phyloP scores from a whole-genome alignment of 2,113 vertebrate species.

The Cryptomyrus ogoouensis region DNA sequence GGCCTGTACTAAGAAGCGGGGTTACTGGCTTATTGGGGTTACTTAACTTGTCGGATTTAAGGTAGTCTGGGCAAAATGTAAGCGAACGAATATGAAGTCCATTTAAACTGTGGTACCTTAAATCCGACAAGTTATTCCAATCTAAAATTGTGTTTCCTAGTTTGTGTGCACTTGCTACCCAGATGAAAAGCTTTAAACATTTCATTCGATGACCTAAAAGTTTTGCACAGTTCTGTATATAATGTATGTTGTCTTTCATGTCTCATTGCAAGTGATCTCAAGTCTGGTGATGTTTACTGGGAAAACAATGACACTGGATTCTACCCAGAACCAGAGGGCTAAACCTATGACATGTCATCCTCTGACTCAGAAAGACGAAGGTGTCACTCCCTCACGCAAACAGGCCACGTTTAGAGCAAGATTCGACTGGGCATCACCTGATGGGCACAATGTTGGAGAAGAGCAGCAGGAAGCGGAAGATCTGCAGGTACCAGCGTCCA shows the following conservation, averaged over 20 bases:
- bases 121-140: not conserved
- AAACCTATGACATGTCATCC: not conserved
- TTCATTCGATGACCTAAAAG: too few species aligned
- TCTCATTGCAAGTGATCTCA: not conserved
- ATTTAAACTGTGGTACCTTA: too few species aligned
- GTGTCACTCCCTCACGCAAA: not conserved
- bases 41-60: too few species aligned
- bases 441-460: constrained; percentile 97
- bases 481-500: constrained; percentile 96
- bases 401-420: not conserved
- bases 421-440: constrained; percentile 61
- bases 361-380: not conserved
- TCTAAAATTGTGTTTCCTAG: too few species aligned
- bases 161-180: too few species aligned
- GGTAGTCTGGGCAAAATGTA: too few species aligned
- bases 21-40: too few species aligned
- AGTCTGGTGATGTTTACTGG: not conserved
- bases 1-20: too few species aligned
- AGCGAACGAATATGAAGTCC: too few species aligned
- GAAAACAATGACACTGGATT: not conserved
- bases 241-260: not conserved
- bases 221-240: not conserved
- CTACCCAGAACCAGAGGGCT: not conserved
- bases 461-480: constrained; percentile 88
- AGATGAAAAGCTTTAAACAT: too few species aligned